Base-by-base conservation (phyloP, 2,797 vertebrate species). In the Platalea minor region DNA sequence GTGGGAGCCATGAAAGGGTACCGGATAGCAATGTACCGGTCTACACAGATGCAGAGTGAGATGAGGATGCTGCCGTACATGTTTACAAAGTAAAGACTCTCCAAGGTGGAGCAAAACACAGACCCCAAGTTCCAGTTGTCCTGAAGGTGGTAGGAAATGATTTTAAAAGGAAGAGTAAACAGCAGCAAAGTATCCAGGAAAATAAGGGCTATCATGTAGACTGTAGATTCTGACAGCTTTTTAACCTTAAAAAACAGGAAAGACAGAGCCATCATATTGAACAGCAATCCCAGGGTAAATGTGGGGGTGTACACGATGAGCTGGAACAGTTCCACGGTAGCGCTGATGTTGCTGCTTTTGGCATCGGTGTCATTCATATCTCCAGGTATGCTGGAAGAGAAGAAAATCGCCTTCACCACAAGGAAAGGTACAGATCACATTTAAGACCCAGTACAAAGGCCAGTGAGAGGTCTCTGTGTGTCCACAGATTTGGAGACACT, bases 31-130 rank as follows among this genome's bases (percentile, higher is more conserved):
- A 98, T 53, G 78, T 97, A 98, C 29, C 98, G 96, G 56, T 98
- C 98, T 11, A 96, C 84, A 0, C 98, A 97, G 72, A 98, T 98
- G 92, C 98, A 98, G 29, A 97, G 94, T 8, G 97, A 98, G 82
- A 98, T 96, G 65, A 98, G 92, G 78, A 98, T 98, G 84, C 98
- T 98, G 37, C 98, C 98, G 0, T 98, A 98, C 94, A 98, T 98
- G 87, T 98, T 98, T 33, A 98, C 97, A 60, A 98, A 98, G 63
- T 98, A 97, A 68, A 98, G 95, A 25, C 97, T 98, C 85, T 98
- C 98, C 93, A 98, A 92, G 67, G 94, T 94, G 19, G 95, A 97
- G 78, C 98, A 98, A 94, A 98, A 97, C 25, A 24, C 41, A 17
- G 50, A 35, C 4, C 97, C 97, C 11, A 98, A 73, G 2, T 20